A percentile compares a stretch with the other conserved stretches of the same genome.
Conservation (phyloP, 2,797 vertebrate species). For the Ibycter americanus region DNA sequence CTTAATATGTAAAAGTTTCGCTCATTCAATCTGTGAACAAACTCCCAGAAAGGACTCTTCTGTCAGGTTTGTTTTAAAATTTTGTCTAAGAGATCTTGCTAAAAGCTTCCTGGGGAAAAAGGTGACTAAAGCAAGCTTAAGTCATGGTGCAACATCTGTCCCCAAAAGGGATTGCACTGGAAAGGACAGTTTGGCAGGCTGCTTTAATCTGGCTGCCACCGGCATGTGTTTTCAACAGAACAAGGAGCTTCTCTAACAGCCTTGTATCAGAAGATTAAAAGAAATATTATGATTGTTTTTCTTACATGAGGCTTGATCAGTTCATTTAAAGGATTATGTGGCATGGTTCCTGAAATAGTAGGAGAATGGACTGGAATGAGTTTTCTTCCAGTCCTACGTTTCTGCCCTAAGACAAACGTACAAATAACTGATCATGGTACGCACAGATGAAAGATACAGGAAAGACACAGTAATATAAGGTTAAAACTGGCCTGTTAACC, state of each 20-base stretch:
- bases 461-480: background rate
- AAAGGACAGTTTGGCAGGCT: background rate
- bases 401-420: background rate
- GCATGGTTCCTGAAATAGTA: background rate
- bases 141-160: background rate
- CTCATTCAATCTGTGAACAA: background rate
- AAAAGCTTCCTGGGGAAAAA: background rate
- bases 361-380: background rate
- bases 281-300: background rate
- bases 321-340: background rate
- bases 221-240: background rate
- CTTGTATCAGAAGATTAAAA: background rate
- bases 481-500: background rate
- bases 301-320: background rate
- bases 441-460: background rate
- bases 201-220: background rate
- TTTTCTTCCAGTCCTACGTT: background rate
- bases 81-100: background rate
- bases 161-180: background rate
- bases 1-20: background rate
- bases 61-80: background rate
- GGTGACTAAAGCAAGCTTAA: background rate
- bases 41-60: background rate
- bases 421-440: background rate
- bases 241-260: background rate